These are phyloP conservation scores for Cochlearius cochlearius DNA, from an alignment of 2,113 vertebrate genomes.

Conservation along the genomic window DNA sequence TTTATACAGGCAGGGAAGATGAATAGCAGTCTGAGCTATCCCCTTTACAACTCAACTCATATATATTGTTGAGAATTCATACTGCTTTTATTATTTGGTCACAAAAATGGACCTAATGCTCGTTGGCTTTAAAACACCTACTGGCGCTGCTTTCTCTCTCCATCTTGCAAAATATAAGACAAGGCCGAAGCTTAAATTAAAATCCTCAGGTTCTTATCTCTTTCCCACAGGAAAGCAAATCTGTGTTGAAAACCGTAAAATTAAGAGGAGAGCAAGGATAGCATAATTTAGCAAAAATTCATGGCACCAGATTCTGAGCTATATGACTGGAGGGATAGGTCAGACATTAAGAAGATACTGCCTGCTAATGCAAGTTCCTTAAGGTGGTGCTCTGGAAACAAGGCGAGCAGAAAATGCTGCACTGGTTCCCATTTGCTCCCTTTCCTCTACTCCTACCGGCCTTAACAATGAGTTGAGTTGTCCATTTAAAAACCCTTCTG, in stretches of 20 bases:
- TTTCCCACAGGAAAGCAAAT: conserved; percentile 94
- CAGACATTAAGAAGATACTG: conserved; percentile 80
- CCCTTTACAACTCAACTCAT: conserved; percentile 32
- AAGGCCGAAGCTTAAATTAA: conserved; percentile 87
- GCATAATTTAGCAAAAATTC: conserved; percentile 88
- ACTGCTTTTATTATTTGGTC: conserved; percentile 72
- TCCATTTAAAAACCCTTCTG: neutral
- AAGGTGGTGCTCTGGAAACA: conserved; percentile 74
- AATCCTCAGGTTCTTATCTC: conserved; percentile 94
- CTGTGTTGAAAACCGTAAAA: conserved; percentile 96
- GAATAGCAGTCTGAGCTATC: neutral
- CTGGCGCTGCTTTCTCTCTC: conserved; percentile 65
- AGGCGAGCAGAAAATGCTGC: conserved; percentile 26
- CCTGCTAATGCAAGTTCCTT: conserved; percentile 77
- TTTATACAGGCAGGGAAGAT: neutral
- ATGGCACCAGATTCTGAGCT: conserved; percentile 81
- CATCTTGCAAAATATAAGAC: conserved; percentile 83
- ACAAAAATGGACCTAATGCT: conserved; percentile 74
- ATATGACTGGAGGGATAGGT: conserved; percentile 83
- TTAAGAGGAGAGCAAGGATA: conserved; percentile 90
- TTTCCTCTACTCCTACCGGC: neutral
- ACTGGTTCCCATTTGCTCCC: neutral
- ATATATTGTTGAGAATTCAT: conserved; percentile 61
- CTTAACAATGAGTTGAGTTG: conserved; percentile 29
- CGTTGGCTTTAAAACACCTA: conserved; percentile 74